Evolutionary conservation across 30 jellyfish, hydroid and myxozoan genomes (phyloP).

Genomic region (Chironex yamaguchii): DNA sequence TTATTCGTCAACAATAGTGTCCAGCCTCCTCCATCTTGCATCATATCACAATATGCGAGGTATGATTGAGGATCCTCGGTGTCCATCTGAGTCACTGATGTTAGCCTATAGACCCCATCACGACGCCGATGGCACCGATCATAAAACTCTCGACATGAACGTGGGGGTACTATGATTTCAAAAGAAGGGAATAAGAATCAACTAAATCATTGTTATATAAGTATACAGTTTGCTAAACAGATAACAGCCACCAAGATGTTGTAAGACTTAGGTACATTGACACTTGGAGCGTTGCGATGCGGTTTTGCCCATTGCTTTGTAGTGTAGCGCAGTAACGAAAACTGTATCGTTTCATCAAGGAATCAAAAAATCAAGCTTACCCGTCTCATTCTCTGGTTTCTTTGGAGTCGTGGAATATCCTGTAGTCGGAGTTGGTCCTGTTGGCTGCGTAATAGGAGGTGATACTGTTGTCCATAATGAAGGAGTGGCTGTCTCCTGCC

Average conservation of each 20-base stretch:
- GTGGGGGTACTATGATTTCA: slow-evolving; percentile 88
- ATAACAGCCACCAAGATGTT: background rate
- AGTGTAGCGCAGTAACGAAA: background rate
- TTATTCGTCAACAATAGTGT: slow-evolving; percentile 84
- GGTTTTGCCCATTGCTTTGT: background rate
- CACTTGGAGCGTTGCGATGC: background rate
- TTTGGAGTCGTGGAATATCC: background rate
- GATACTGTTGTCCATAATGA: slow-evolving; percentile 14
- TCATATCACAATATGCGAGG: slow-evolving; percentile 94
- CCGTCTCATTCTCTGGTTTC: background rate
- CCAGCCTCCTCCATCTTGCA: slow-evolving; percentile 97
- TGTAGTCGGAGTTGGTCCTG: slow-evolving; percentile 21
- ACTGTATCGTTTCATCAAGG: too few relatives aligned
- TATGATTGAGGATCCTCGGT: slow-evolving; percentile 29
- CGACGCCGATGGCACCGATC: slow-evolving; percentile 97
- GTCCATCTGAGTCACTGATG: slow-evolving; percentile 66
- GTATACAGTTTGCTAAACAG: too few relatives aligned
- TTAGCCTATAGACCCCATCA: slow-evolving; percentile 88
- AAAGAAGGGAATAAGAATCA: too few relatives aligned
- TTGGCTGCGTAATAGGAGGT: background rate
- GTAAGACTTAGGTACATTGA: background rate
- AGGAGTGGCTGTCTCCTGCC: slow-evolving; percentile 56
- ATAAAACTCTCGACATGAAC: slow-evolving; percentile 95
- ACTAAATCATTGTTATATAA: too few relatives aligned
- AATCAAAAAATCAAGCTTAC: too few relatives aligned